phyloP scores from a whole-genome alignment of 2,888 invertebrate genomes.

The Mythimna loreyi region DNA sequence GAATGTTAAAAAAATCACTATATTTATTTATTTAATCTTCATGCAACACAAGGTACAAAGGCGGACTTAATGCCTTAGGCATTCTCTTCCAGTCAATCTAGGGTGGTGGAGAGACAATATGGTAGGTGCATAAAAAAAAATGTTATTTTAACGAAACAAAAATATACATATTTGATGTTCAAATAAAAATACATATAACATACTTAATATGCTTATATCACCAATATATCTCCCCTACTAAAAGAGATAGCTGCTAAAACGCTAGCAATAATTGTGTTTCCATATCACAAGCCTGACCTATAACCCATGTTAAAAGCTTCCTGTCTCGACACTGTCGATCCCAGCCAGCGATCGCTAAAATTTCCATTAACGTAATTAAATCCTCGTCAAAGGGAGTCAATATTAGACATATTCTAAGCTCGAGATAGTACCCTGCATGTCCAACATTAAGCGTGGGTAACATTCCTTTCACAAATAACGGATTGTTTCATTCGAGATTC shows the following conservation, averaged over 20 bases:
- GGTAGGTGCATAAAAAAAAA: too few species aligned
- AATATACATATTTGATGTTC: too few species aligned
- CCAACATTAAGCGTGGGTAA: neutral
- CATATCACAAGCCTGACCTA: slow-evolving; percentile 14
- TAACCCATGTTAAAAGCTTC: slow-evolving; percentile 42
- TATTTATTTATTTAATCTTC: too few species aligned
- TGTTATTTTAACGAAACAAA: too few species aligned
- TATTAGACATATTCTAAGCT: slow-evolving; percentile 25
- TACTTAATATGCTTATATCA: too few species aligned
- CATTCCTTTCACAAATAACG: neutral
- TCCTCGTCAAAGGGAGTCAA: slow-evolving; percentile 34
- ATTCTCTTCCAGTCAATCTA: too few species aligned
- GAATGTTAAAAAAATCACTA: too few species aligned
- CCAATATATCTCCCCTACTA: too few species aligned
- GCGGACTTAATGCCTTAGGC: too few species aligned
- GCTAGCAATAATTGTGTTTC: slow-evolving; percentile 26
- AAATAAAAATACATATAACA: too few species aligned
- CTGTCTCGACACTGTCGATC: slow-evolving; percentile 16
- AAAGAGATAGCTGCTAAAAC: neutral
- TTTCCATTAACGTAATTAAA: slow-evolving; percentile 61
- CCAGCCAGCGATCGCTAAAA: slow-evolving; percentile 36
- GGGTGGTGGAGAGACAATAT: too few species aligned
- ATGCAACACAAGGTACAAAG: too few species aligned
- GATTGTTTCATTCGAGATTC: neutral
- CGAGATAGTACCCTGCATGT: slow-evolving; percentile 1